Base-by-base conservation (phyloP, 2,113 vertebrate species). In the Catharus bicknelli region DNA sequence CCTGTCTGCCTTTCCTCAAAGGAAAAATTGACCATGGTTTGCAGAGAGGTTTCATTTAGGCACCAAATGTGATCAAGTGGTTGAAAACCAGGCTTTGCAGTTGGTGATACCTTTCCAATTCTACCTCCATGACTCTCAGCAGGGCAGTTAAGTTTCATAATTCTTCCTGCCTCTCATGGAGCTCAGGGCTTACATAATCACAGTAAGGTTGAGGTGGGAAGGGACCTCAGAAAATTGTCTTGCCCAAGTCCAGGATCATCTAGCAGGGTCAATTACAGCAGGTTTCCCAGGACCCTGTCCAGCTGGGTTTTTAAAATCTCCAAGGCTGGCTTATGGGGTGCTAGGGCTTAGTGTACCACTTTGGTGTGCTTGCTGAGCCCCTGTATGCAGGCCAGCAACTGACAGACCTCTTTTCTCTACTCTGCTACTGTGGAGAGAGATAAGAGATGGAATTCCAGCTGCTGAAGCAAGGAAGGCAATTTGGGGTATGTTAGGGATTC, bases 141-240 rank as follows among this genome's bases (percentile, higher is more conserved):
- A 45, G 11, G 29, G 40, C 21, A 66, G 16, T 43, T 21, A 22
- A 74, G 21, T 62, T 88, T 61, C 9, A 38, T 66, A 34, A 47
- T 34, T 89, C 18, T 17, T 62, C 57, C 81, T 66, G 21, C 12
- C 21, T 79, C 19, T 36, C 13, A 22, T 2, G 15, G 29, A 66
- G 16, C 9, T 82, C 57, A 78, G 48, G 30, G 21, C 11, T 53
- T 61, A 30, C 22, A 34, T 7, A 23, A 34, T 67, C 57, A 58
- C 55, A 61, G 29, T 57, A 48, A 21, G 25, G 26, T 0, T 55
- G 66, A 79, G 40, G 18, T 75, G 34, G 61, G 62, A 78, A 84
- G 14, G 16, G 5, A 51, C 12, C 26, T 55, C n/a, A 18, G 42
- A 57, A 83, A 30, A 67, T 9, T 0, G 0, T 30, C 22, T 3